A percentile compares a stretch with the other conserved stretches of the same genome.
phyloP scores from a whole-genome alignment of 2,797 vertebrate species.

The Coregonus sp. region DNA sequence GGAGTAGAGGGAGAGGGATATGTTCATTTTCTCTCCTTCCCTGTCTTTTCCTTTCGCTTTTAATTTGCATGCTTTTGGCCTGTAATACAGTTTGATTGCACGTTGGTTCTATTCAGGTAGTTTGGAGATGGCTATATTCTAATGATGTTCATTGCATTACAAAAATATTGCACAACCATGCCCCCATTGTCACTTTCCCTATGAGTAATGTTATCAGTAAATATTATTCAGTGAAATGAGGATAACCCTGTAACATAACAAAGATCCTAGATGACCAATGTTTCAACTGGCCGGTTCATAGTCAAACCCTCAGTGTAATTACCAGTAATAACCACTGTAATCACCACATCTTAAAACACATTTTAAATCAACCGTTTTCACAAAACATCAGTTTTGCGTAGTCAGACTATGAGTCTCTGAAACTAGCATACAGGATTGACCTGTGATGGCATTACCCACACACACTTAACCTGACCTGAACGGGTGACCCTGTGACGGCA shows the following conservation, averaged over 20 bases:
- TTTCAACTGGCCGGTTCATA: too few relatives aligned
- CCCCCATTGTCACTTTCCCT: too few relatives aligned
- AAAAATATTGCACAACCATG: background rate
- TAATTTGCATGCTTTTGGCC: background rate
- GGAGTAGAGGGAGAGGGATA: background rate
- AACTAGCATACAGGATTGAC: conserved; percentile 44
- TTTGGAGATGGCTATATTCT: background rate
- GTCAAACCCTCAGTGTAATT: too few relatives aligned
- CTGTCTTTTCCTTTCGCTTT: background rate
- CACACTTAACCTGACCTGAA: conserved; percentile 32
- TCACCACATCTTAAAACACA: too few relatives aligned
- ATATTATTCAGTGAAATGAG: too few relatives aligned
- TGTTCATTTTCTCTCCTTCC: conserved; percentile 4
- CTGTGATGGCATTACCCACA: conserved; percentile 52
- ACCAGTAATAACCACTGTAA: too few relatives aligned
- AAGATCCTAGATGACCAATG: too few relatives aligned
- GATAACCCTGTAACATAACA: too few relatives aligned
- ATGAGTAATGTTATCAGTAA: too few relatives aligned
- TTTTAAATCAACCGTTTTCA: too few relatives aligned
- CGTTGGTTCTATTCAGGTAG: background rate
- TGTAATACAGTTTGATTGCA: background rate
- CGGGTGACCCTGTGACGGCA: background rate
- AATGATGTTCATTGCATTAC: background rate
- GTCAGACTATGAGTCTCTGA: too few relatives aligned
- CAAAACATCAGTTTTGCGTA: too few relatives aligned